Conservation (phyloP, 2,797 vertebrate genomes). For the Clarias platycephalus region DNA sequence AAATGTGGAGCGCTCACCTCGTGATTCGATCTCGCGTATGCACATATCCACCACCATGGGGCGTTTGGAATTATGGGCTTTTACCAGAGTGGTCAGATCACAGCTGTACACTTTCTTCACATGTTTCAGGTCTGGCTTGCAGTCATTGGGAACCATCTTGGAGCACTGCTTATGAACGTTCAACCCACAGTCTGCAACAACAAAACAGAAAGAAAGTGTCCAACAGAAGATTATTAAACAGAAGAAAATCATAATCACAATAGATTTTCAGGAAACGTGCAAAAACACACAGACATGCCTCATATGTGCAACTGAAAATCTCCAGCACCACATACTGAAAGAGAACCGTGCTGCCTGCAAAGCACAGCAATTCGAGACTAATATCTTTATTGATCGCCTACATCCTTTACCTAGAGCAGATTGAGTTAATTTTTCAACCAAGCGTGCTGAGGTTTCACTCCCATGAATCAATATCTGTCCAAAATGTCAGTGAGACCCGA, state of each 20-base stretch:
- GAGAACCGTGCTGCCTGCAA: background rate
- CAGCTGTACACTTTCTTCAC: constrained; percentile 99
- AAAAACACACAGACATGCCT: background rate
- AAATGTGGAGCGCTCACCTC: constrained; percentile 78
- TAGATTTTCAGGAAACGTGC: background rate
- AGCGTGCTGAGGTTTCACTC: constrained; percentile 61
- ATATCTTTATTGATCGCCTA: constrained; percentile 44
- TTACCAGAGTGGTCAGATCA: constrained; percentile 95
- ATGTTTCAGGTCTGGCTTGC: constrained; percentile 95
- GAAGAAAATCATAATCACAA: background rate
- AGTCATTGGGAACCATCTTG: constrained; percentile 93
- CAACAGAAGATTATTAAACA: too few relatives aligned
- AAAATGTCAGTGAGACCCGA: constrained; percentile 58
- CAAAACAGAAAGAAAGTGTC: constrained; percentile 25
- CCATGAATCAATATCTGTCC: constrained; percentile 65
- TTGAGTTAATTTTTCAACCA: constrained; percentile 56
- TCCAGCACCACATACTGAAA: background rate
- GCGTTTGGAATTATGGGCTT: constrained; percentile 89
- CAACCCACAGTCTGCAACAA: constrained; percentile 90
- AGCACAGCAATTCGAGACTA: constrained; percentile 28
- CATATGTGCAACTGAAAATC: constrained; percentile 2
- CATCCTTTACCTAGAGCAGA: constrained; percentile 35
- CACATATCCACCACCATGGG: constrained; percentile 99
- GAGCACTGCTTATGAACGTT: constrained; percentile 99
- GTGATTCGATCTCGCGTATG: constrained; percentile 96